Evolutionary conservation across 1,140 invertebrate genomes (phyloP).

Genomic region (Dinothrombium tinctorium): DNA sequence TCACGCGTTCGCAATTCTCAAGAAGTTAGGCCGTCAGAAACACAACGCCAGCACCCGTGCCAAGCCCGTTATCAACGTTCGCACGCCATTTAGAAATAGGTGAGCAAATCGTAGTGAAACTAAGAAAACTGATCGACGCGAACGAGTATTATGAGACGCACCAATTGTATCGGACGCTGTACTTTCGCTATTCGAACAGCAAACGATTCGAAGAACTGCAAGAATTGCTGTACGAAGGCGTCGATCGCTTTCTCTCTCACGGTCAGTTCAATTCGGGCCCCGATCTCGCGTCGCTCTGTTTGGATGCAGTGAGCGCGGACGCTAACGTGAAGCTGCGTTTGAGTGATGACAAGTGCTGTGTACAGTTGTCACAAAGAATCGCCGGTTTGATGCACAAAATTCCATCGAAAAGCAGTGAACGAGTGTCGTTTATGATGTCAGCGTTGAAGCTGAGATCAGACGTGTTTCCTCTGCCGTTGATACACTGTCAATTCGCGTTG

Average conservation of each 20-base stretch:
- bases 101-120: no score
- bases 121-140: constrained; percentile 50
- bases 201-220: constrained; percentile 52
- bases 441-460: constrained; percentile 25
- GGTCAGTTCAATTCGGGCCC: constrained; percentile 48
- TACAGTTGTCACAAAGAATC: not conserved
- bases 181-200: constrained; percentile 46
- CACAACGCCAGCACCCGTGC: no score
- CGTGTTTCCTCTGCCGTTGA: constrained; percentile 26
- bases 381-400: constrained; percentile 27
- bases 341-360: not conserved
- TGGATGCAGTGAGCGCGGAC: constrained; percentile 28
- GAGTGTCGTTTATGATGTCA: constrained; percentile 45
- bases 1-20: no score
- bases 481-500: constrained; percentile 38
- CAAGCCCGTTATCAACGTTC: no score
- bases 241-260: constrained; percentile 42
- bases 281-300: constrained; percentile 54
- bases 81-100: no score
- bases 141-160: constrained; percentile 88
- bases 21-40: no score
- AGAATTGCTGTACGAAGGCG: constrained; percentile 53
- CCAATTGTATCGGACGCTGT: constrained; percentile 83
- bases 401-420: constrained; percentile 42
- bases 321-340: not conserved